phyloP scores from a whole-genome alignment of 2,797 vertebrate species.

The Lophotriccus pileatus region DNA sequence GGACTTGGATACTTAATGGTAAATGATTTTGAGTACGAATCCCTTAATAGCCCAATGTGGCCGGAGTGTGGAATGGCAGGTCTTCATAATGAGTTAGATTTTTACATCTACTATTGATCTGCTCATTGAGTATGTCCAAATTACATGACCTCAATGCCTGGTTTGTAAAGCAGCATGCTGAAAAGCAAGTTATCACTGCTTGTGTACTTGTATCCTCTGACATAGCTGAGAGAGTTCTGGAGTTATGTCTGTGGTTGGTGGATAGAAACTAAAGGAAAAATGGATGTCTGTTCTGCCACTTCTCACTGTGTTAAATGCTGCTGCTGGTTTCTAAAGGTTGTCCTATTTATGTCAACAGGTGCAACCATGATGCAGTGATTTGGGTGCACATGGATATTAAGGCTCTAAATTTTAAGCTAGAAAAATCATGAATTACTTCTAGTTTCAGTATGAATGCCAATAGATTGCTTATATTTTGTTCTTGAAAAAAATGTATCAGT shows the following conservation, averaged over 20 bases:
- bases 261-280: neutral
- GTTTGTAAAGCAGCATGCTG: neutral
- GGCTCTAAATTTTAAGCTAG: neutral
- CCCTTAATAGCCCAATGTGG: neutral
- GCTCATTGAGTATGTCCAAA: neutral
- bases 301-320: neutral
- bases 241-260: neutral
- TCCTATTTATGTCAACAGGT: neutral
- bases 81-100: neutral
- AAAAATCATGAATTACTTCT: neutral
- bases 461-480: neutral
- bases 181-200: neutral
- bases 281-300: neutral
- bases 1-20: neutral
- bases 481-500: neutral
- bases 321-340: neutral
- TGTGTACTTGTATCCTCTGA: neutral
- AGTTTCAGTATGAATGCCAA: neutral
- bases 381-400: neutral
- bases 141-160: neutral
- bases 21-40: neutral
- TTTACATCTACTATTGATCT: neutral
- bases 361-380: neutral
- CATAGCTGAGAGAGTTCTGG: neutral
- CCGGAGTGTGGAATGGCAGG: neutral